Evolutionary conservation across 2,797 vertebrate species (phyloP).

Genomic region (Fistularia tabacaria): DNA sequence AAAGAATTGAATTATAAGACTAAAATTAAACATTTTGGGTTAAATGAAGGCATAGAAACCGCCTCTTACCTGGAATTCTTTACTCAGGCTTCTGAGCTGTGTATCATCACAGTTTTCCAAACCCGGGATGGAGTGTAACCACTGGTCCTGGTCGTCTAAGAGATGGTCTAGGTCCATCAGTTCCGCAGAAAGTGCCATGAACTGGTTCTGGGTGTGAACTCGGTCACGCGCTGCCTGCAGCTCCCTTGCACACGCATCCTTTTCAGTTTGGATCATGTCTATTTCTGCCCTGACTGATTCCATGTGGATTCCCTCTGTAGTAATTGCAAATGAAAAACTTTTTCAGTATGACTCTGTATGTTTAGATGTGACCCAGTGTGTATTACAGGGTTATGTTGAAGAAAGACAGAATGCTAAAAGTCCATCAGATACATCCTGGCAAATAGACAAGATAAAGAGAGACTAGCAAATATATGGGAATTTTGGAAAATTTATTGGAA

Average conservation of each 20-base stretch:
- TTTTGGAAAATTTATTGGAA: constrained; percentile 16
- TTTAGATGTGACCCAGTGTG: neutral
- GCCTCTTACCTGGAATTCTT: constrained; percentile 79
- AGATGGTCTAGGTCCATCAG: constrained; percentile 73
- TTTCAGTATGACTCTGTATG: too few species aligned
- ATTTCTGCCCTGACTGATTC: constrained; percentile 58
- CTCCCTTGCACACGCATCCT: constrained; percentile 73
- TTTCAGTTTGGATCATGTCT: constrained; percentile 75
- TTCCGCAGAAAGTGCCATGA: constrained; percentile 73
- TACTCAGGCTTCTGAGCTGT: constrained; percentile 61
- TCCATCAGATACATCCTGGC: constrained; percentile 1
- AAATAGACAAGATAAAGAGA: constrained; percentile 3
- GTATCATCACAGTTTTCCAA: constrained; percentile 42
- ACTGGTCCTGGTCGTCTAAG: constrained; percentile 76
- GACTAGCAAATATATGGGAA: constrained; percentile 6
- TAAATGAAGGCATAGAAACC: neutral
- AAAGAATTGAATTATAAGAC: too few species aligned
- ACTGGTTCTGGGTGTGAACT: constrained; percentile 75
- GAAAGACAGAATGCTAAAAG: neutral
- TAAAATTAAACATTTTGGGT: neutral
- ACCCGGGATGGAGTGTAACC: constrained; percentile 59
- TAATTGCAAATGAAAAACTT: neutral
- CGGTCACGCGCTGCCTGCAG: constrained; percentile 75
- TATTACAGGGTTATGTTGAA: neutral
- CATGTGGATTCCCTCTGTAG: constrained; percentile 55